A percentile compares a stretch with the other conserved stretches of the same genome.
phyloP scores from a whole-genome alignment of 2,797 vertebrate genomes.

The Amazona ochrocephala region DNA sequence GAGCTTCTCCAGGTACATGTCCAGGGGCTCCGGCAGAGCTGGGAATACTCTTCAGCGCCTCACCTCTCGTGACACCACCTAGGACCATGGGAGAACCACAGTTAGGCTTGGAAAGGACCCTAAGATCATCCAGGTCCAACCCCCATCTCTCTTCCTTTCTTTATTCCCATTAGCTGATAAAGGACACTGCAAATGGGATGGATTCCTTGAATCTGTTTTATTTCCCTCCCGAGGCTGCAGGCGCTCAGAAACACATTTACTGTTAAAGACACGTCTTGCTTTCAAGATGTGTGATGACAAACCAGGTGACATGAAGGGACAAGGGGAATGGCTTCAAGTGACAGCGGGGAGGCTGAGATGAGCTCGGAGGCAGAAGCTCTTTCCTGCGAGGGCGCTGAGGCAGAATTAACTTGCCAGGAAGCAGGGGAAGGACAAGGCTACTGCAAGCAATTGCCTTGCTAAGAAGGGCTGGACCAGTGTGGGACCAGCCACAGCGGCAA shows the following conservation, averaged over 20 bases:
- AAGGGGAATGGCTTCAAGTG: neutral
- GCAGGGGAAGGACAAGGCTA: neutral
- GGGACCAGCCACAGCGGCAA: neutral
- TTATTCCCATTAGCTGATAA: neutral
- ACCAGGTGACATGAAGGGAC: no score
- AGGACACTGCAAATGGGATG: neutral
- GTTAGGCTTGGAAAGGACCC: neutral
- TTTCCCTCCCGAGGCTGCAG: neutral
- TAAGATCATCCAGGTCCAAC: no score
- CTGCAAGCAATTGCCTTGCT: neutral
- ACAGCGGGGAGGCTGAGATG: no score
- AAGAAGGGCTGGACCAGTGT: rapidly evolving
- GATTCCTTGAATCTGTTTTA: neutral
- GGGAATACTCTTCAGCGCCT: rapidly evolving
- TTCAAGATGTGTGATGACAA: neutral
- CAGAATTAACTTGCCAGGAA: no score
- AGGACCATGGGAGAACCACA: neutral
- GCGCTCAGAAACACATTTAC: neutral
- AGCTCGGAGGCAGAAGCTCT: neutral
- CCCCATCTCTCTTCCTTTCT: neutral
- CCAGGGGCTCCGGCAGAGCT: neutral
- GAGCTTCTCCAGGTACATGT: neutral
- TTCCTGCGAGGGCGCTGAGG: neutral
- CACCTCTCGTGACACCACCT: neutral
- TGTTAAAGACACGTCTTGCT: no score